These are phyloP conservation scores for Dolichotis patagonum DNA, from an alignment of 2,113 vertebrate genomes.

Conservation along the genomic window DNA sequence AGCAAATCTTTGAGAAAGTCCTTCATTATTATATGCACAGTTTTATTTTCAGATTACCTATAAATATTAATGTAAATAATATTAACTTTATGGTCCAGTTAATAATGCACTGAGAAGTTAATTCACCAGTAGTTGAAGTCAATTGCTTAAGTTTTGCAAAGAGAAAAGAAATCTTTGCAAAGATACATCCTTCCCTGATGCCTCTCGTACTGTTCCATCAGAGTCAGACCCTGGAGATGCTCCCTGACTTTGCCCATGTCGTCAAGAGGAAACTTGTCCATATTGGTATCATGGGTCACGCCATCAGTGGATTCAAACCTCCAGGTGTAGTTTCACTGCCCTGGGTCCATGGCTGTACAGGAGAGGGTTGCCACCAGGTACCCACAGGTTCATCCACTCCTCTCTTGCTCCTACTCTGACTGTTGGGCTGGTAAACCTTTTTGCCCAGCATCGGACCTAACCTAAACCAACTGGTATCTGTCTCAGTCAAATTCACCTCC, in stretches of 20 bases:
- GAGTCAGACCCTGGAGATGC: not conserved
- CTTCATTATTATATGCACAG: not conserved
- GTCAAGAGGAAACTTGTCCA: not conserved
- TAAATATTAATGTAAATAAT: not conserved
- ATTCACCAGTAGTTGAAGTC: not conserved
- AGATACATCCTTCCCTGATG: not conserved
- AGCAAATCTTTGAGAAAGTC: constrained; percentile 3
- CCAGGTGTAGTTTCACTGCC: not conserved
- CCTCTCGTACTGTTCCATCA: not conserved
- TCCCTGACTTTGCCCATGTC: not conserved
- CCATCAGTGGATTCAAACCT: not conserved
- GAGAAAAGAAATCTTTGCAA: constrained; percentile 12
- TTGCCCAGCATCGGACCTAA: not conserved
- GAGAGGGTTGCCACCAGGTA: not conserved
- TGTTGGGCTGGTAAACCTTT: not conserved
- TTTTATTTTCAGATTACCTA: constrained; percentile 31
- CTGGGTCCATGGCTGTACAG: not conserved
- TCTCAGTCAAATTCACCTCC: constrained; percentile 42
- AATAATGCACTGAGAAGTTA: not conserved
- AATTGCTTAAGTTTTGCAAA: not conserved
- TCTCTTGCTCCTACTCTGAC: not conserved
- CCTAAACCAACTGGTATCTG: not conserved
- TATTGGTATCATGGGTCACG: not conserved
- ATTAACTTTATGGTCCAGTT: not conserved
- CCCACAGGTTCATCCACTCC: not conserved